phyloP scores from a whole-genome alignment of 92 coral and sea anemone genomes.

The Porites evermanni region DNA sequence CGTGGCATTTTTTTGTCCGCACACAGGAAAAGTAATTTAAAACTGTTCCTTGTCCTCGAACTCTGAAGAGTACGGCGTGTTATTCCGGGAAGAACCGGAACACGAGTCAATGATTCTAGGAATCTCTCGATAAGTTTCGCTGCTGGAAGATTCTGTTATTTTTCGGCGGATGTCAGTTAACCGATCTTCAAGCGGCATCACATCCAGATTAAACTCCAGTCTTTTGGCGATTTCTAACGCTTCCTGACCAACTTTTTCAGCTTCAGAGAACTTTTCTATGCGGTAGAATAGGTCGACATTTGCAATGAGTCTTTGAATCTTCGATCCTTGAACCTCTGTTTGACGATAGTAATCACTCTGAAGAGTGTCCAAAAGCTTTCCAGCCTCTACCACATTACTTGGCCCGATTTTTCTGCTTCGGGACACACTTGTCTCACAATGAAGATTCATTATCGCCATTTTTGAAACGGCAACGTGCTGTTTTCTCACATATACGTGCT shows the following conservation, averaged over 20 bases:
- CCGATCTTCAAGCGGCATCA: background rate
- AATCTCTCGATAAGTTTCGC: background rate
- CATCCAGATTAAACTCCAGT: conserved; percentile 2
- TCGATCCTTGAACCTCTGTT: conserved; percentile 1
- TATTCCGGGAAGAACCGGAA: conserved; percentile 2
- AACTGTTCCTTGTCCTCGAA: background rate
- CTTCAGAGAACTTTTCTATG: background rate
- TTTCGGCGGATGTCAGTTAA: background rate
- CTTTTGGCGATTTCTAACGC: conserved; percentile 1
- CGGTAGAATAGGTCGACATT: conserved; percentile 6
- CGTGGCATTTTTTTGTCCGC: background rate
- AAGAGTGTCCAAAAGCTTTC: background rate
- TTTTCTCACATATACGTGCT: background rate
- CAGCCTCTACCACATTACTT: background rate
- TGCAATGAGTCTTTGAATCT: conserved; percentile 1
- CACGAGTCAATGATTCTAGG: conserved; percentile 10
- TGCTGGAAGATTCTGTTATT: background rate
- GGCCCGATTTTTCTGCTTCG: background rate
- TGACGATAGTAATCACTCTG: background rate
- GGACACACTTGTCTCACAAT: background rate
- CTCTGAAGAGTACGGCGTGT: conserved; percentile 13
- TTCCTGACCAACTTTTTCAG: conserved; percentile 11
- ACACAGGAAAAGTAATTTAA: background rate
- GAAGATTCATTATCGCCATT: background rate
- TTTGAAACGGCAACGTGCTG: background rate